Conservation (phyloP, 2,797 vertebrate species). For the Salarias fasciatus region DNA sequence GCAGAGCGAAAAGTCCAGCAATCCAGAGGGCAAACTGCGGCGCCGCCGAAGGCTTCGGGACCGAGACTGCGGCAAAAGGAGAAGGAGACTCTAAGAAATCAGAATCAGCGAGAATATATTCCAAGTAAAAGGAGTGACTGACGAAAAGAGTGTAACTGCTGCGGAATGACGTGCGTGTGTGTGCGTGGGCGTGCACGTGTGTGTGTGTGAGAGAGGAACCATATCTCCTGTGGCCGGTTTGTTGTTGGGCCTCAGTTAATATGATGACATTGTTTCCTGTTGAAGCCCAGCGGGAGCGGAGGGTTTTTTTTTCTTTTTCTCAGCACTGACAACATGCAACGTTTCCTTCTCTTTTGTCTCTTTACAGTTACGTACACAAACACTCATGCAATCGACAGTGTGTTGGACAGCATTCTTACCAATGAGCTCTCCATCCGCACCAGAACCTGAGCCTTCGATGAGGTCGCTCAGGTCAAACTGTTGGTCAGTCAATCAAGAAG, state of each 20-base stretch:
- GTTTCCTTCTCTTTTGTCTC: not conserved
- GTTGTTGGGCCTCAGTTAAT: too few relatives aligned
- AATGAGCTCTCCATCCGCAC: fast-evolving
- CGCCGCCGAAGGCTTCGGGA: not conserved
- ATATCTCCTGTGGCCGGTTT: too few relatives aligned
- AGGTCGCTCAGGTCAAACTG: slow-evolving; percentile 5
- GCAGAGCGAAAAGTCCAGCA: slow-evolving; percentile 28
- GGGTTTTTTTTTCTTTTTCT: slow-evolving; percentile 47
- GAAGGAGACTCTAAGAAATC: not conserved
- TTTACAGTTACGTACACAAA: not conserved
- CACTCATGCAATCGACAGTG: slow-evolving; percentile 4
- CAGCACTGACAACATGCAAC: slow-evolving; percentile 18
- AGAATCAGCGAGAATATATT: too few relatives aligned
- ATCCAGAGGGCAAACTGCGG: slow-evolving; percentile 53
- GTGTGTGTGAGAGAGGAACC: too few relatives aligned
- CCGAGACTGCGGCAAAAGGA: slow-evolving; percentile 14
- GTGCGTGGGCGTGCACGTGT: slow-evolving; percentile 20
- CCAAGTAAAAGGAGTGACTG: too few relatives aligned
- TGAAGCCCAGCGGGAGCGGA: slow-evolving; percentile 5
- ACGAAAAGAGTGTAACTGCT: not conserved
- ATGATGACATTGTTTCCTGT: too few relatives aligned
- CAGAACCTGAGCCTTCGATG: slow-evolving; percentile 19
- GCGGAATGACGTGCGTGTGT: too few relatives aligned
- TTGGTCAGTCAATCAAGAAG: not conserved
- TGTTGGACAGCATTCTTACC: slow-evolving; percentile 33